Evolutionary conservation across 2,113 vertebrate genomes (phyloP), one percentile per base, ranked within the genome.

Genomic region (Centropus bengalensis): DNA sequence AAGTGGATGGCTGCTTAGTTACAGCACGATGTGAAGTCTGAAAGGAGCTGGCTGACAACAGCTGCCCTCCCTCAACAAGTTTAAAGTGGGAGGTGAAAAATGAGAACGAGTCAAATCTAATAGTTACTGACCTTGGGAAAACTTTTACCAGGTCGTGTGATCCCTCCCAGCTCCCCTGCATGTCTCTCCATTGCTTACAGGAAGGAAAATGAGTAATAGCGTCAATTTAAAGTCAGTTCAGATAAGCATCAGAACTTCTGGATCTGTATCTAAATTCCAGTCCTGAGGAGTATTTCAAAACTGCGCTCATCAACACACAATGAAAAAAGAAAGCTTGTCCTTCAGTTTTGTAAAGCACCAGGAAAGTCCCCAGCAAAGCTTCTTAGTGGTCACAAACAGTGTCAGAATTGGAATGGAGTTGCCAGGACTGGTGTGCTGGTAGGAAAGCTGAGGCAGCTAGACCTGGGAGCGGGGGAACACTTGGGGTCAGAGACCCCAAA

Each of bases 1-100:
- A 96, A 94, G 92, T 76, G 88, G 87, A 85, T 86, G 93, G 88
- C 87, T 93, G 92, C 94, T 79, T 95, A 30, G 94, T 75, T 96
- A 93, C 94, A 91, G 86, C 92, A 94, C 11, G 12, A 93, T 47
- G 76, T 66, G 68, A 74, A 88, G 51, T 5, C 89, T 89, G 66
- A 82, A 89, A 92, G 76, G 69, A 92, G 69, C 64, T 67, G 88
- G 10, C 83, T 96, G 93, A 74, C 93, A 96, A 82, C 92, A 94
- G 76, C 89, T 96, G 86, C 93, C 93, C 94, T 94, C 45, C 62
- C 67, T 74, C 74, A 36, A 67, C 56, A 82, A 86, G 45, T 88
- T 86, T 51, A 28, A 88, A 82, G 55, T 36, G 36, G 85, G 76
- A 94, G 74, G 76, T 86, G 51, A 88, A 78, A 85, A 91, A 87